phyloP scores from a whole-genome alignment of 1,140 invertebrate species.

The Hormaphis cornu region DNA sequence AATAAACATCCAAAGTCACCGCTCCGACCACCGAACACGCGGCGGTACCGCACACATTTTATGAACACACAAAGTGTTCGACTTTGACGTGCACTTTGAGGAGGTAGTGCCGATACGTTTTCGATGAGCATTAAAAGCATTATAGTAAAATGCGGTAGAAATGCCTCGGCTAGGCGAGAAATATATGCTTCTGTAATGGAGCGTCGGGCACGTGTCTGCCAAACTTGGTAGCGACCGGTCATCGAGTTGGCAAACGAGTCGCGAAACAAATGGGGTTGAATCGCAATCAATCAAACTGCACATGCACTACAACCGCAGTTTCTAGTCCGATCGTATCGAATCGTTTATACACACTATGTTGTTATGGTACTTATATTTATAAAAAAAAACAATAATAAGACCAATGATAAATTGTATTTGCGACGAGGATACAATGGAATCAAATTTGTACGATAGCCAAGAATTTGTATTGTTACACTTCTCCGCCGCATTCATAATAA shows the following conservation, averaged over 20 bases:
- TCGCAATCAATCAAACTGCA: slow-evolving; percentile 10
- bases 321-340: slow-evolving; percentile 13
- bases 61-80: too few species aligned
- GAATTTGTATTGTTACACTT: slow-evolving; percentile 19
- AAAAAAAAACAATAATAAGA: neutral
- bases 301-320: neutral
- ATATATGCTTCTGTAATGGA: slow-evolving; percentile 3
- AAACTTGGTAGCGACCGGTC: slow-evolving; percentile 17
- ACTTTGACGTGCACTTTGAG: too few species aligned
- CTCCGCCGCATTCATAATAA: neutral
- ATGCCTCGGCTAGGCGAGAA: slow-evolving; percentile 17
- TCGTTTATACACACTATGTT: neutral
- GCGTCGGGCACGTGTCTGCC: slow-evolving; percentile 30
- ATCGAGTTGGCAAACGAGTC: slow-evolving; percentile 26
- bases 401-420: neutral
- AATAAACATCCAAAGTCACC: too few species aligned
- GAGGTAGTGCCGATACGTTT: too few species aligned
- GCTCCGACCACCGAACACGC: too few species aligned
- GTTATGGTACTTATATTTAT: neutral
- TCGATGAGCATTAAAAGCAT: neutral
- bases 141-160: neutral
- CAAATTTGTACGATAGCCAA: slow-evolving; percentile 3
- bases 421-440: neutral
- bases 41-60: too few species aligned
- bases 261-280: slow-evolving; percentile 3